Conservation (phyloP, 2,888 invertebrate genomes). For the Volucella inanis region DNA sequence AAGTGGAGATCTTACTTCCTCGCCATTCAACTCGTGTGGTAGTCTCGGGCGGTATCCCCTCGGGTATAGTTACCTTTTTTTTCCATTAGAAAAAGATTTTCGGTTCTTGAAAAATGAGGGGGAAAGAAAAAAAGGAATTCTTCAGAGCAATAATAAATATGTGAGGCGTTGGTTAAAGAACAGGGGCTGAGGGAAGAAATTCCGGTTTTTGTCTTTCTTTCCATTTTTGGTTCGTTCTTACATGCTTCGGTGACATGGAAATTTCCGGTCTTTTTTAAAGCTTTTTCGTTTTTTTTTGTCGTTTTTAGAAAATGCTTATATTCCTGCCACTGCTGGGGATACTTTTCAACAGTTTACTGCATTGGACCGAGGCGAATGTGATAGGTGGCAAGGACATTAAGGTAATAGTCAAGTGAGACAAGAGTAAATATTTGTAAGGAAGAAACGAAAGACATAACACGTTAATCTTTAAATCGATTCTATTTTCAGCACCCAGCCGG, state of each 20-base stretch:
- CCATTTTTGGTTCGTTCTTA: constrained; percentile 24
- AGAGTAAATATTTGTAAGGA: background rate
- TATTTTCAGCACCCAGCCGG: constrained; percentile 75
- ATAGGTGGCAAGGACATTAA: constrained; percentile 81
- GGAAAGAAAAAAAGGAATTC: background rate
- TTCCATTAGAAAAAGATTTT: constrained; percentile 58
- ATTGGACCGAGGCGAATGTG: constrained; percentile 81
- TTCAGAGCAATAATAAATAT: constrained; percentile 56
- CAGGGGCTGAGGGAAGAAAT: background rate
- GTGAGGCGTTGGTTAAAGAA: background rate
- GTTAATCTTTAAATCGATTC: constrained; percentile 51
- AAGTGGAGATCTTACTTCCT: background rate
- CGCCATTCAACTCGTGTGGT: constrained; percentile 18
- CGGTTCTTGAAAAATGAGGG: background rate
- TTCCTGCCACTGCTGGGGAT: constrained; percentile 81
- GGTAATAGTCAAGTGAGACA: constrained; percentile 76
- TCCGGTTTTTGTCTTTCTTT: constrained; percentile 49
- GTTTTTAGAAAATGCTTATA: constrained; percentile 82
- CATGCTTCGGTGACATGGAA: constrained; percentile 37
- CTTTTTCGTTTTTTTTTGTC: constrained; percentile 51
- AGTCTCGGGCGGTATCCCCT: constrained; percentile 49
- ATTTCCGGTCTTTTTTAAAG: constrained; percentile 35
- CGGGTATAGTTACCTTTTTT: constrained; percentile 67
- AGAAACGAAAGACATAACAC: background rate
- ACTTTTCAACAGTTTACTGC: constrained; percentile 81